Evolutionary conservation across 2,113 vertebrate genomes (phyloP).

Genomic region (Platichthys flesus): DNA sequence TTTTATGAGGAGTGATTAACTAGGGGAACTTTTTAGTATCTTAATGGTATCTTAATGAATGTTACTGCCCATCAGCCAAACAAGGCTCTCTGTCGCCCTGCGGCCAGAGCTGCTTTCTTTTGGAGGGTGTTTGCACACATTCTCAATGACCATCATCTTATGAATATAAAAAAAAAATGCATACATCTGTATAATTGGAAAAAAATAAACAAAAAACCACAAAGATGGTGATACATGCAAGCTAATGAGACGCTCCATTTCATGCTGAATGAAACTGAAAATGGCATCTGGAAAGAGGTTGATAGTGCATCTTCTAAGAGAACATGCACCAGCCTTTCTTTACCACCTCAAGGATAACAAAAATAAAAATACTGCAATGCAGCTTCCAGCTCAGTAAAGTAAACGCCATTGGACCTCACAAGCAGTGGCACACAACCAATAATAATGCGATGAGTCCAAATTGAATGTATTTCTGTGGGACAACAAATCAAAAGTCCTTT

Average conservation of each 20-base stretch:
- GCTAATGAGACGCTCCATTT: slow-evolving; percentile 63
- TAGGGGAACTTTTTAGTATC: slow-evolving; percentile 66
- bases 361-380: slow-evolving; percentile 66
- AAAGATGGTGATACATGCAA: slow-evolving; percentile 1
- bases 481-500: slow-evolving; percentile 43
- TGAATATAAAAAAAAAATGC: not conserved
- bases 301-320: slow-evolving; percentile 65
- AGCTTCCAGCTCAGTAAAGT: slow-evolving; percentile 55
- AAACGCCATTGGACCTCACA: slow-evolving; percentile 43
- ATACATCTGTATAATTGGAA: not conserved
- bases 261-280: slow-evolving; percentile 67
- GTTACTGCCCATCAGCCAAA: slow-evolving; percentile 64
- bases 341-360: not conserved
- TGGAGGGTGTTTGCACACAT: not conserved
- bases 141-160: slow-evolving; percentile 11
- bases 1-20: slow-evolving; percentile 75
- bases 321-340: slow-evolving; percentile 31
- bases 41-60: slow-evolving; percentile 83
- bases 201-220: not conserved
- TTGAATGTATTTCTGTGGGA: slow-evolving; percentile 45
- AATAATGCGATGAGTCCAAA: slow-evolving; percentile 52
- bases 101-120: not conserved
- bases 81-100: slow-evolving; percentile 44
- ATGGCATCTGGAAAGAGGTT: slow-evolving; percentile 61
- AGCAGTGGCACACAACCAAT: slow-evolving; percentile 46